Percentiles rank a stretch among this genome's conserved stretches.
phyloP scores from a whole-genome alignment of 2,113 vertebrate genomes.

The Zosterops japonicus region DNA sequence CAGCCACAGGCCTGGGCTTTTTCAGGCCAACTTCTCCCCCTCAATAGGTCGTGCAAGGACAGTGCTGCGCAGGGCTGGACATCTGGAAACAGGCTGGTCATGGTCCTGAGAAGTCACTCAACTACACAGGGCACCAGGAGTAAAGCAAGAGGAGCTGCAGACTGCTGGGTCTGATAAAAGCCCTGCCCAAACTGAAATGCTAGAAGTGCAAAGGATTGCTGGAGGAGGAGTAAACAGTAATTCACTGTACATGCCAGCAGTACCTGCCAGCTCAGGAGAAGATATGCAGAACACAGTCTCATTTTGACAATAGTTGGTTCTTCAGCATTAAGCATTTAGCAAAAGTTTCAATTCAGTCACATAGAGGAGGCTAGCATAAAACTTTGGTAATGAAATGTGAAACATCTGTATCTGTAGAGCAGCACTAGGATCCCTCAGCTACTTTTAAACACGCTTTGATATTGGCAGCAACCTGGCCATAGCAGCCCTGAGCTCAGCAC shows the following conservation, averaged over 20 bases:
- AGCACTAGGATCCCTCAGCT: not conserved
- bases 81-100: not conserved
- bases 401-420: conserved; percentile 12
- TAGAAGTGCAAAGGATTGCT: not conserved
- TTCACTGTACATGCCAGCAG: not conserved
- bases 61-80: not conserved
- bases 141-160: not conserved
- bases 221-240: not conserved
- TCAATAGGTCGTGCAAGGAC: rapidly evolving
- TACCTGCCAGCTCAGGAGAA: not conserved
- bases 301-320: not conserved
- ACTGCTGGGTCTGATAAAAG: not conserved
- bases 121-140: not conserved
- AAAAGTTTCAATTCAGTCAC: not conserved
- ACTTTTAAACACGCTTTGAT: conserved; percentile 33
- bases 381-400: not conserved
- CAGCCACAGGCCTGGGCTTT: not conserved
- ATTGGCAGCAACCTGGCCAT: not conserved
- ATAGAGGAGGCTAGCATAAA: not conserved
- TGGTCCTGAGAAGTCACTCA: not conserved
- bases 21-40: not conserved
- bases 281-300: not conserved
- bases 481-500: not conserved
- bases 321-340: not conserved
- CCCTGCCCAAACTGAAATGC: not conserved